These are phyloP conservation scores for Euplexia lucipara DNA, from an alignment of 2,888 invertebrate species.

Conservation along the genomic window DNA sequence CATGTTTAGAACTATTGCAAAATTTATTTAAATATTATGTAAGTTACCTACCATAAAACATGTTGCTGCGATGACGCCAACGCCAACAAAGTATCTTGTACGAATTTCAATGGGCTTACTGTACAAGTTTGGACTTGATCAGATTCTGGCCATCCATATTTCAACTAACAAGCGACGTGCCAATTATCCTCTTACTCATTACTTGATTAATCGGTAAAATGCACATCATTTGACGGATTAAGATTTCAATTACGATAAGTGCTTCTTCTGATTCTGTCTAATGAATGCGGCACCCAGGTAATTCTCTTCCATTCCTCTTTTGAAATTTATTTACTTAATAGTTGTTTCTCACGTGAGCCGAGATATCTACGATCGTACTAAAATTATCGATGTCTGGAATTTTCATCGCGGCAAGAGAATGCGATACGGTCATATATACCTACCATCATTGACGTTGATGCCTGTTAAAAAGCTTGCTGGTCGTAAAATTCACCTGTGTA, in stretches of 20 bases:
- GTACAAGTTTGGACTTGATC: constrained; percentile 54
- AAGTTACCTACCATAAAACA: constrained; percentile 25
- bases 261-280: constrained; percentile 63
- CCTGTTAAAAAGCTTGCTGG: constrained; percentile 69
- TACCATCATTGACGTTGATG: constrained; percentile 71
- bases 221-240: constrained; percentile 56
- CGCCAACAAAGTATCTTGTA: constrained; percentile 49
- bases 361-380: constrained; percentile 73
- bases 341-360: constrained; percentile 72
- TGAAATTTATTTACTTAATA: constrained; percentile 69
- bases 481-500: constrained; percentile 77
- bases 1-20: constrained; percentile 18
- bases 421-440: constrained; percentile 72
- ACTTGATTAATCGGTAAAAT: constrained; percentile 59
- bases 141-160: constrained; percentile 21
- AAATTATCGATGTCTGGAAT: constrained; percentile 78
- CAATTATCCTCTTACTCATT: constrained; percentile 39
- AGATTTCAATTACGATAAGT: constrained; percentile 73
- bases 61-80: constrained; percentile 41
- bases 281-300: constrained; percentile 68
- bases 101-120: constrained; percentile 27
- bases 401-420: constrained; percentile 75
- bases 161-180: constrained; percentile 24
- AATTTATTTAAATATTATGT: constrained; percentile 44
- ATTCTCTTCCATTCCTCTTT: constrained; percentile 65